phyloP scores from a whole-genome alignment of 2,113 vertebrate genomes.

The Rutilus rutilus region DNA sequence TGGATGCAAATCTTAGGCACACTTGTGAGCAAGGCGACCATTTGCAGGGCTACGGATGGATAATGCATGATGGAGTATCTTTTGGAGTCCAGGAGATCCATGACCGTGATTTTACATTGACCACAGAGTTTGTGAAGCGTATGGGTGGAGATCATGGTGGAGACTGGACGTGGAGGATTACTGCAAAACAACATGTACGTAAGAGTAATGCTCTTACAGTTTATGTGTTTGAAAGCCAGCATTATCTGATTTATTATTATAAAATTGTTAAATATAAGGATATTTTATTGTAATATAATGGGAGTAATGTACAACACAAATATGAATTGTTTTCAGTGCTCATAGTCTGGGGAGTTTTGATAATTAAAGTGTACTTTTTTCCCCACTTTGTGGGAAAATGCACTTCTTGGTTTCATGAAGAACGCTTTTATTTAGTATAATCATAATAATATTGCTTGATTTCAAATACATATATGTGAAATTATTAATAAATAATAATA shows the following conservation, averaged over 20 bases:
- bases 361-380: too few relatives aligned
- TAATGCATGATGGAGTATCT: conserved; percentile 87
- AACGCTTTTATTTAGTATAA: too few relatives aligned
- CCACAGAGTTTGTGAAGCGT: conserved; percentile 90
- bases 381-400: too few relatives aligned
- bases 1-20: conserved; percentile 82
- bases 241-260: background rate
- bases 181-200: conserved; percentile 82
- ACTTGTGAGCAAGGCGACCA: conserved; percentile 88
- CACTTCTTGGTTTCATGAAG: too few relatives aligned
- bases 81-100: conserved; percentile 90
- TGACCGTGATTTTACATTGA: conserved; percentile 81
- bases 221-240: background rate
- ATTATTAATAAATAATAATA: too few relatives aligned
- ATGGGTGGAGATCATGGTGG: conserved; percentile 88
- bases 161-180: conserved; percentile 95
- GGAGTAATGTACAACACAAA: background rate
- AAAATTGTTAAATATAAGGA: background rate
- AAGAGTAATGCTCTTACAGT: background rate
- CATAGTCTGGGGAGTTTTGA: background rate
- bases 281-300: background rate
- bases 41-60: conserved; percentile 87
- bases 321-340: background rate
- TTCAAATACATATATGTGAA: too few relatives aligned
- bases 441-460: too few relatives aligned